These are phyloP conservation scores for Butastur rufipennis DNA, from an alignment of 2,113 vertebrate species.

Conservation along the genomic window DNA sequence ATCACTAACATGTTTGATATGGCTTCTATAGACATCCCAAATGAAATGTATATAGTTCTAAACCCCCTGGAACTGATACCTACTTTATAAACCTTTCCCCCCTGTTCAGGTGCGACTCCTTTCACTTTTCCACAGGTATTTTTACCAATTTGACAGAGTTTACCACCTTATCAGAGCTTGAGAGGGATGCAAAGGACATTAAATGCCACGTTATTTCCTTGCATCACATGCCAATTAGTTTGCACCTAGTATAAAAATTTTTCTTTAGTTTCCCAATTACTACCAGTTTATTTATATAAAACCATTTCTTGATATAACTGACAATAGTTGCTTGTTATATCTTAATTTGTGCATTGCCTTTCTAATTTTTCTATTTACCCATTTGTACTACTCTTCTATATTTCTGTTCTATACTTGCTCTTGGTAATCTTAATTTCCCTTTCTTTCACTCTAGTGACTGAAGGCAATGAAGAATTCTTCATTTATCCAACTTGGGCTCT, in stretches of 20 bases:
- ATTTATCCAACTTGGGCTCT: not conserved
- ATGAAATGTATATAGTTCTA: not conserved
- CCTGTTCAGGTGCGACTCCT: not conserved
- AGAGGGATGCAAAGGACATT: not conserved
- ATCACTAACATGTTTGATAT: not conserved
- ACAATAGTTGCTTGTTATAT: not conserved
- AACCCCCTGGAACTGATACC: not conserved
- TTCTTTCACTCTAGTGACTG: not conserved
- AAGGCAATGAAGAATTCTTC: not conserved
- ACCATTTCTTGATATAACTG: not conserved
- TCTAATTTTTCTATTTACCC: not conserved
- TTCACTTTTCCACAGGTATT: not conserved
- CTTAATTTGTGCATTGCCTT: not conserved
- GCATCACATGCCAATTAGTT: not conserved
- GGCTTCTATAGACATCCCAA: not conserved
- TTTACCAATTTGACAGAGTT: not conserved
- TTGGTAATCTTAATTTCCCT: not conserved
- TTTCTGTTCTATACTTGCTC: not conserved
- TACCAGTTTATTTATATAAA: not conserved
- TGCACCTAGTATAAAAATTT: not conserved
- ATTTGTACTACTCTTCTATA: not conserved
- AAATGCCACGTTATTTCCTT: accelerated
- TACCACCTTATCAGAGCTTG: not conserved
- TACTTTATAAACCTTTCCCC: not conserved
- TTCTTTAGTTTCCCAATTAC: not conserved